phyloP scores from a whole-genome alignment of 2,797 vertebrate genomes.

The Mionectes olivaceus region DNA sequence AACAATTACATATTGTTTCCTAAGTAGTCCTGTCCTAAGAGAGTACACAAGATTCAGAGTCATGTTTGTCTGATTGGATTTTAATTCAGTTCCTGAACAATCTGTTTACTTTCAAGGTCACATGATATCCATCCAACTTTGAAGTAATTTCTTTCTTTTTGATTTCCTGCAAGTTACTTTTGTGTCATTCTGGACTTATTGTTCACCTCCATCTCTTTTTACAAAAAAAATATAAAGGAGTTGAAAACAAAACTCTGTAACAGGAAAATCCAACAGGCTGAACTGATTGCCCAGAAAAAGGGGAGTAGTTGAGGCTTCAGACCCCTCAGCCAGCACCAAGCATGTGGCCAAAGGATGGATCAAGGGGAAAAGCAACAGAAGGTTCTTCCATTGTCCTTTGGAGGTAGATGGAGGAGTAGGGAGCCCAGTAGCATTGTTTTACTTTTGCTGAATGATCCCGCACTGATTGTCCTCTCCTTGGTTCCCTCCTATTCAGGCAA shows the following conservation, averaged over 20 bases:
- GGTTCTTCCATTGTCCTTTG: neutral
- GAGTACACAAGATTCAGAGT: neutral
- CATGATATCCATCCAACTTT: neutral
- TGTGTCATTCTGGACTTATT: neutral
- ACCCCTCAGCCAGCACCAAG: neutral
- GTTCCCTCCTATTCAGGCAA: neutral
- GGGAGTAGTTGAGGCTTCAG: neutral
- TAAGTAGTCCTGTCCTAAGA: neutral
- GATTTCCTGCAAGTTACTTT: neutral
- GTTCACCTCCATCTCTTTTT: neutral
- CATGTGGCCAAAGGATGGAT: neutral
- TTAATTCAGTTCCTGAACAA: constrained; percentile 38
- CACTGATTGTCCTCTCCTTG: neutral
- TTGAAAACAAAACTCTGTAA: neutral
- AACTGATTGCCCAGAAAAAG: neutral
- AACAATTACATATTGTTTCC: neutral
- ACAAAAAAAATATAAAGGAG: neutral
- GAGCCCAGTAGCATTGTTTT: neutral
- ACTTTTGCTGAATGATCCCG: neutral
- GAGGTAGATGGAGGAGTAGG: neutral
- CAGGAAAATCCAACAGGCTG: neutral
- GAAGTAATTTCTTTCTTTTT: neutral
- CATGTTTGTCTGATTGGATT: constrained; percentile 14
- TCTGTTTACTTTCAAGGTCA: constrained; percentile 41
- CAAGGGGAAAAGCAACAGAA: neutral